phyloP scores from a whole-genome alignment of 2,797 vertebrate genomes.

The Dromococcyx pavoninus region DNA sequence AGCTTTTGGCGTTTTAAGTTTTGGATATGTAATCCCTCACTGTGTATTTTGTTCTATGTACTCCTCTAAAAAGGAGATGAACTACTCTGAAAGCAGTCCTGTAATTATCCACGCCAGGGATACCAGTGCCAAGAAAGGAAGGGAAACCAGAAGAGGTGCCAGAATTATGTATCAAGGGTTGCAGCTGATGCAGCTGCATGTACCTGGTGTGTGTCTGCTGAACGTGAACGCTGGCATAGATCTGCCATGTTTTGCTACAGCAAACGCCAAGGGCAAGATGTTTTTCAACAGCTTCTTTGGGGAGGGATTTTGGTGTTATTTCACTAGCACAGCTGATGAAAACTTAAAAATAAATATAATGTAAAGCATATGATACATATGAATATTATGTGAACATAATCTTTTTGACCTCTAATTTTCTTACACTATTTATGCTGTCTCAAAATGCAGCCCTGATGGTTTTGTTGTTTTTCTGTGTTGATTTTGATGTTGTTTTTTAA shows the following conservation, averaged over 20 bases:
- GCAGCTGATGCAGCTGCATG: accelerated
- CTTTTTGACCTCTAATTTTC: not conserved
- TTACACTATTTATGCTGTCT: not conserved
- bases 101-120: not conserved
- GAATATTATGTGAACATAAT: not conserved
- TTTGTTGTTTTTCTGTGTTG: not conserved
- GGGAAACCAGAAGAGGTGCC: not conserved
- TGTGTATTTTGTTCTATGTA: not conserved
- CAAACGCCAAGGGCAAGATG: not conserved
- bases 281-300: not conserved
- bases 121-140: not conserved
- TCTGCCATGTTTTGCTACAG: not conserved
- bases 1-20: not conserved
- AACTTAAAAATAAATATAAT: not conserved
- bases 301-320: not conserved
- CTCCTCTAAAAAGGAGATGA: not conserved
- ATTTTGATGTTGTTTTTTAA: not conserved
- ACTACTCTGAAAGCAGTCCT: not conserved
- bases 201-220: not conserved
- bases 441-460: not conserved
- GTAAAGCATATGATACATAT: accelerated
- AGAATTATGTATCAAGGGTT: not conserved
- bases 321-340: not conserved
- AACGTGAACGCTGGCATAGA: not conserved
- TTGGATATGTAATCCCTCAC: not conserved